Percentiles rank a stretch among this genome's conserved stretches.
These are phyloP conservation scores for Therioaphis trifolii DNA, from an alignment of 2,888 invertebrate genomes.

Conservation along the genomic window DNA sequence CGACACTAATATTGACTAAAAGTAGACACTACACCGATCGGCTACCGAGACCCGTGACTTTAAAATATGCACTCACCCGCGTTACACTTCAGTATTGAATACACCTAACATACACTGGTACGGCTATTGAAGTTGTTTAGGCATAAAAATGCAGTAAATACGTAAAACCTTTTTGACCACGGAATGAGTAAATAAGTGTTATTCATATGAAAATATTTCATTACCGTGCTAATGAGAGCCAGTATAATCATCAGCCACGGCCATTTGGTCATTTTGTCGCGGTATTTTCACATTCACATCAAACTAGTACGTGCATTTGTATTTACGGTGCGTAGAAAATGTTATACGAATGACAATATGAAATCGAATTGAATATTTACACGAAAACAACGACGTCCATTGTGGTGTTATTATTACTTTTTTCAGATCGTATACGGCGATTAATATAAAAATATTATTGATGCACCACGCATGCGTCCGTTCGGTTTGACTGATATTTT, in stretches of 20 bases:
- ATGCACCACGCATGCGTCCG: not conserved
- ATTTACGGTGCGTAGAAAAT: too few species aligned
- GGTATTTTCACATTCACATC: constrained; percentile 39
- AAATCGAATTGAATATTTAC: not conserved
- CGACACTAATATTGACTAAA: too few species aligned
- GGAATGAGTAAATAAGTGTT: not conserved
- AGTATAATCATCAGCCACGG: constrained; percentile 58
- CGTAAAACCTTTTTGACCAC: too few species aligned
- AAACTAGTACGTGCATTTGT: not conserved
- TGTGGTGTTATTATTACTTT: not conserved
- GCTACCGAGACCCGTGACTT: too few species aligned
- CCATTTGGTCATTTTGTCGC: constrained; percentile 57
- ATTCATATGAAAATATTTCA: constrained; percentile 39
- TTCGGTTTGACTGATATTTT: not conserved
- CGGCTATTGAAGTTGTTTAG: too few species aligned
- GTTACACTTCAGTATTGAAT: too few species aligned
- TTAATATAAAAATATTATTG: not conserved
- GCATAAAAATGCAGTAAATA: too few species aligned
- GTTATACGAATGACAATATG: too few species aligned
- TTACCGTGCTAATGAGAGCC: constrained; percentile 61
- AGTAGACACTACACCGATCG: too few species aligned
- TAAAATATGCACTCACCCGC: too few species aligned
- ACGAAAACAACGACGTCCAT: not conserved
- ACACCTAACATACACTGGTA: too few species aligned
- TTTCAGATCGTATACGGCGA: not conserved